These are phyloP conservation scores for Nowickia ferox DNA, from an alignment of 2,888 invertebrate species.

Conservation along the genomic window DNA sequence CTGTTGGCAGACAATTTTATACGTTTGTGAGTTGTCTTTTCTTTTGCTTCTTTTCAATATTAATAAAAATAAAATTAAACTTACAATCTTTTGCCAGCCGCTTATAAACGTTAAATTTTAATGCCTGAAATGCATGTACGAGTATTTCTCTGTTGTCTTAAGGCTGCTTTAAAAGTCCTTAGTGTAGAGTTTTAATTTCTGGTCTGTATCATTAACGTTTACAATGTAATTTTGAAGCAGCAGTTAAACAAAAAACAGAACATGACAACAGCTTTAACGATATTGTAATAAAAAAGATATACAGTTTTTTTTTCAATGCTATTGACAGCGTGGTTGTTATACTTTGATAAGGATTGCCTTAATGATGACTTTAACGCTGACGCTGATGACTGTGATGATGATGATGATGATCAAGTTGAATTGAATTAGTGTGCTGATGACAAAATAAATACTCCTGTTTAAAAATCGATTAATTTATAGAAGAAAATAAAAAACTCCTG, in stretches of 20 bases:
- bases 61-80: slow-evolving; percentile 6
- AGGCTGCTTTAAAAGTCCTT: slow-evolving; percentile 5
- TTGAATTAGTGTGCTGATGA: slow-evolving; percentile 19
- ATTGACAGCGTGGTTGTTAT: slow-evolving; percentile 12
- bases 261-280: slow-evolving; percentile 54
- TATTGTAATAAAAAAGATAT: slow-evolving; percentile 29
- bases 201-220: slow-evolving; percentile 65
- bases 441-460: slow-evolving; percentile 36
- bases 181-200: slow-evolving; percentile 40
- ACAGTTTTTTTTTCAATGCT: slow-evolving; percentile 18
- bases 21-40: background rate
- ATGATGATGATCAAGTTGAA: slow-evolving; percentile 4
- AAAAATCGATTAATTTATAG: slow-evolving; percentile 44
- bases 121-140: background rate
- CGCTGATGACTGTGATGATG: background rate
- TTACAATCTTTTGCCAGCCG: background rate
- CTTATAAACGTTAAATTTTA: background rate
- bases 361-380: background rate
- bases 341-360: slow-evolving; percentile 15
- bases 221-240: slow-evolving; percentile 54
- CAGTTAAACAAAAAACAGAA: slow-evolving; percentile 40
- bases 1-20: slow-evolving; percentile 29
- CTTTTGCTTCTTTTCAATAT: background rate
- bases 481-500: slow-evolving; percentile 23
- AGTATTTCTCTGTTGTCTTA: background rate